Evolutionary conservation across 2,797 vertebrate genomes (phyloP), one percentile per base, ranked within the genome.

Genomic region (Alauda arvensis): DNA sequence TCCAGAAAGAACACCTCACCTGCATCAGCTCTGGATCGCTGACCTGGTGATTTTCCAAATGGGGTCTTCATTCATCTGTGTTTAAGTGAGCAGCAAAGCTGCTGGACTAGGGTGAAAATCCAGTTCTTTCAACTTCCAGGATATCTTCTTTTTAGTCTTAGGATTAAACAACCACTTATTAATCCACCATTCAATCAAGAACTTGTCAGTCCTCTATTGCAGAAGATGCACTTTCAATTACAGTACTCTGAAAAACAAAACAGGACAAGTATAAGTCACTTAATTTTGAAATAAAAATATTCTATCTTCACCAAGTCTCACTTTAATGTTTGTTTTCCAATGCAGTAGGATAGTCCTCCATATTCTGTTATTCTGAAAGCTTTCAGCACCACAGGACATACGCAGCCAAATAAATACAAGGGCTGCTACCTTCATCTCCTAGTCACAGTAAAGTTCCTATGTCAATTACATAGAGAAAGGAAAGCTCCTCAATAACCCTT

Each of bases 51-150:
- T 97, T 98, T 99, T 96, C 98, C 98, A 96, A 98, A 99, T 95
- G 98, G 98, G 96, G 98, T 99, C 98, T 99, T 99, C 98, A 99
- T 99, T 99, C 99, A 99, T 99, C 98, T 98, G 98, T 97, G 97
- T 98, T 96, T 98, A 97, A 95, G 96, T 97, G 97, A 98, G 98
- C 98, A 98, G 98, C 98, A 96, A 95, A 96, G 98, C 98, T 98
- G 98, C 98, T 96, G 28, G 89, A 96, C 93, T 97, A 97, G 97
- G 97, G 97, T 97, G 97, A 98, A 98, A 98, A 97, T 96, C 94
- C 94, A 96, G 91, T 95, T 93, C 91, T 94, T 94, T 84, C 89
- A 93, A 93, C 89, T 94, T 77, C 45, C 57, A 87, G 69, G 81
- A 24, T 94, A 89, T 77, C 62, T 91, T 80, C 62, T 88, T 91